Conservation (phyloP, 2,797 vertebrate species). For the Poeciliopsis infans region DNA sequence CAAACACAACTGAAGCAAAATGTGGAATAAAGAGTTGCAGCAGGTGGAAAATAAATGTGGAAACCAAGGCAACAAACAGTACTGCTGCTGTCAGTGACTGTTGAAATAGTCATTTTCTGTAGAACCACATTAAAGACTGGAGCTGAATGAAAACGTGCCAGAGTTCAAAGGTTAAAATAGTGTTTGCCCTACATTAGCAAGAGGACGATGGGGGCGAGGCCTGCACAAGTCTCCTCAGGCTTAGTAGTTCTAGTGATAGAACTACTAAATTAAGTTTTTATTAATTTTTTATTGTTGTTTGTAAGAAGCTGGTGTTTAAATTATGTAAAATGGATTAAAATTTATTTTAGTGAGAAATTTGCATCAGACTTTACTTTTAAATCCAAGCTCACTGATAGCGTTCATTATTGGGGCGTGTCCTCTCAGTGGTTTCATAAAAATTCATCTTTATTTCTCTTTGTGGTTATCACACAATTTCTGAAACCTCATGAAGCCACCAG, state of each 20-base stretch:
- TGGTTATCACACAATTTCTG: not conserved
- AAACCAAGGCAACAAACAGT: not conserved
- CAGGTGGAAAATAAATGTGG: not conserved
- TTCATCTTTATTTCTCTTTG: not conserved
- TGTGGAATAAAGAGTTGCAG: constrained; percentile 9
- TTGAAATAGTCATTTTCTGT: not conserved
- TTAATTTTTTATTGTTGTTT: not conserved
- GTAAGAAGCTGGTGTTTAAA: not conserved
- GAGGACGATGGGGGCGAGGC: not conserved
- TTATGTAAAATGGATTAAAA: not conserved
- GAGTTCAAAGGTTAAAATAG: not conserved
- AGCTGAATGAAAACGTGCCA: not conserved
- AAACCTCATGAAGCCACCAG: not conserved
- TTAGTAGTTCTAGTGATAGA: not conserved
- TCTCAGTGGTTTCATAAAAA: not conserved
- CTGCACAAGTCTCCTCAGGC: not conserved
- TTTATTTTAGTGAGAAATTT: not conserved
- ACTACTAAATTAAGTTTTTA: not conserved
- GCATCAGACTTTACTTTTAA: not conserved
- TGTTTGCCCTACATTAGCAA: not conserved
- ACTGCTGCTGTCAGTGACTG: not conserved
- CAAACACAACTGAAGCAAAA: constrained; percentile 61
- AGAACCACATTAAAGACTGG: not conserved
- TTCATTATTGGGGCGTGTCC: not conserved
- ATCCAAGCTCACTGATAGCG: not conserved